These are phyloP conservation scores for Passerina amoena DNA, from an alignment of 2,113 vertebrate genomes.

Conservation along the genomic window DNA sequence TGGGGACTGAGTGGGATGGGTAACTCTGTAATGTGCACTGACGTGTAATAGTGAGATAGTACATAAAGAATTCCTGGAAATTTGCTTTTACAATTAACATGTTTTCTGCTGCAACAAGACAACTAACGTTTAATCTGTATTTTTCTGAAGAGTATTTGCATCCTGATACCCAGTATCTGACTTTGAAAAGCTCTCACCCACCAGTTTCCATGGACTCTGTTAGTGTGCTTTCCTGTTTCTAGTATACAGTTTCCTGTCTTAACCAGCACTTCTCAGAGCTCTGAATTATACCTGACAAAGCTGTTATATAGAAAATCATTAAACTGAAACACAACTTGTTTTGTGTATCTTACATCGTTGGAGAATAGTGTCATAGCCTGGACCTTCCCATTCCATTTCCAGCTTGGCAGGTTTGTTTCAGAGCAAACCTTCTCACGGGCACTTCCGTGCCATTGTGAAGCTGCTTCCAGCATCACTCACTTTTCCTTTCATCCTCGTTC, in stretches of 20 bases:
- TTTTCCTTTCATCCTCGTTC: background rate
- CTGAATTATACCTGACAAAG: background rate
- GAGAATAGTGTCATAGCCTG: background rate
- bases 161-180: background rate
- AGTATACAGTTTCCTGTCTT: background rate
- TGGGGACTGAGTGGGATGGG: background rate
- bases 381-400: background rate
- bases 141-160: constrained; percentile 45
- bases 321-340: background rate
- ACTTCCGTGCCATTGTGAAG: background rate
- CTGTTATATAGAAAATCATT: background rate
- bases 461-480: background rate
- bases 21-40: background rate
- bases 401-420: background rate
- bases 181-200: background rate
- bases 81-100: background rate
- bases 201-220: background rate
- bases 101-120: background rate
- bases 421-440: background rate
- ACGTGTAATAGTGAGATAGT: background rate
- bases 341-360: accelerated
- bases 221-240: constrained; percentile 24
- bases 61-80: background rate
- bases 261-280: background rate
- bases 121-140: background rate